phyloP scores from a whole-genome alignment of 2,113 vertebrate species.

The Synodontis membranacea region DNA sequence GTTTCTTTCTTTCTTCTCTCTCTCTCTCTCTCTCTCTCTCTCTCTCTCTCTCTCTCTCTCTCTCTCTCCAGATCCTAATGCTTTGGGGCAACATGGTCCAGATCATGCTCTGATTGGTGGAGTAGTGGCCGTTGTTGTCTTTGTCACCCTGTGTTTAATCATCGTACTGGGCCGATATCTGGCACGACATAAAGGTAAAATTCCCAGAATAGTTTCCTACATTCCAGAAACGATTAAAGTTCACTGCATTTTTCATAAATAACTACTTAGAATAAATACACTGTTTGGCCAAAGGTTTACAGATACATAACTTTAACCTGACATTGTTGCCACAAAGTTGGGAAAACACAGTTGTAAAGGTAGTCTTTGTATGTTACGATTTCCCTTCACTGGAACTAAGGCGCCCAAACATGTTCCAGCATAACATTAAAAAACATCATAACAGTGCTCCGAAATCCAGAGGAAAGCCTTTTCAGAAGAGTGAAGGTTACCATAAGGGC shows the following conservation, averaged over 20 bases:
- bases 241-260: not conserved
- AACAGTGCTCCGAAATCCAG: not conserved
- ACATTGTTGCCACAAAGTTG: not conserved
- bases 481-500: not conserved
- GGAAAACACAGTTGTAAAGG: not conserved
- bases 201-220: not conserved
- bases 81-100: slow-evolving; percentile 84
- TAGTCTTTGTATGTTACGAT: not conserved
- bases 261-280: not conserved
- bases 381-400: not conserved
- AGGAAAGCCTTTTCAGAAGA: not conserved
- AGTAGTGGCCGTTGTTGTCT: slow-evolving; percentile 97
- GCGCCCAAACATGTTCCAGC: not conserved
- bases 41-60: not conserved
- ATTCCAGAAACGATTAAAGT: not conserved
- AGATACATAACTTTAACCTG: not conserved
- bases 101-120: slow-evolving; percentile 98
- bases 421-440: too few species aligned
- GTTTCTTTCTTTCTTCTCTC: not conserved
- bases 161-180: slow-evolving; percentile 97
- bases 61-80: slow-evolving; percentile 84
- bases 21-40: not conserved
- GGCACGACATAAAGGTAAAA: slow-evolving; percentile 98
- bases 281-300: not conserved
- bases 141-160: slow-evolving; percentile 97